These are phyloP conservation scores for Xestia xanthographa DNA, from an alignment of 2,888 invertebrate species.

Conservation along the genomic window DNA sequence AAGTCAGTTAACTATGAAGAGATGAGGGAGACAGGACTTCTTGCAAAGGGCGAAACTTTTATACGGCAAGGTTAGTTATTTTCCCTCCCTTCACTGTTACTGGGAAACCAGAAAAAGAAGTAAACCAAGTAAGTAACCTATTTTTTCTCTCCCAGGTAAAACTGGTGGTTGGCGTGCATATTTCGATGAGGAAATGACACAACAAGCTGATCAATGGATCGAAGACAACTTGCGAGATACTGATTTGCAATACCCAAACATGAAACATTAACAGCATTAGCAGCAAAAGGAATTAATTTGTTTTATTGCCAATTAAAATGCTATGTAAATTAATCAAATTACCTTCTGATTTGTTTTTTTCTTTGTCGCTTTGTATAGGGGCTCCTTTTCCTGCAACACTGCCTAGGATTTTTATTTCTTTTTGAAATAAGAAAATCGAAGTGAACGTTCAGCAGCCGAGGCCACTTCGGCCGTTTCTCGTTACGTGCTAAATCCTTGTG, in stretches of 20 bases:
- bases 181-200: slow-evolving; percentile 91
- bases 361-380: background rate
- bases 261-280: slow-evolving; percentile 22
- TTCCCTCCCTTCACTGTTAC: background rate
- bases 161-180: slow-evolving; percentile 90
- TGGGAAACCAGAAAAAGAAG: background rate
- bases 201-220: slow-evolving; percentile 92
- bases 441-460: background rate
- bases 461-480: background rate
- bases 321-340: background rate
- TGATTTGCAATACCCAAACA: slow-evolving; percentile 85
- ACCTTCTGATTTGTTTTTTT: background rate
- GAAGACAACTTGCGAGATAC: slow-evolving; percentile 88
- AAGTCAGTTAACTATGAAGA: slow-evolving; percentile 83
- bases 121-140: background rate
- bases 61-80: slow-evolving; percentile 64
- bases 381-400: background rate
- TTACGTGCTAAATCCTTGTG: background rate
- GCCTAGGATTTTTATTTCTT: background rate
- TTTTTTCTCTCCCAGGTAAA: slow-evolving; percentile 34
- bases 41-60: slow-evolving; percentile 49
- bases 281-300: background rate
- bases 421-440: background rate
- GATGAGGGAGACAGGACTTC: slow-evolving; percentile 22
- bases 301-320: background rate